phyloP scores from a whole-genome alignment of 2,888 invertebrate genomes.

The Pristionchus japonicus region DNA sequence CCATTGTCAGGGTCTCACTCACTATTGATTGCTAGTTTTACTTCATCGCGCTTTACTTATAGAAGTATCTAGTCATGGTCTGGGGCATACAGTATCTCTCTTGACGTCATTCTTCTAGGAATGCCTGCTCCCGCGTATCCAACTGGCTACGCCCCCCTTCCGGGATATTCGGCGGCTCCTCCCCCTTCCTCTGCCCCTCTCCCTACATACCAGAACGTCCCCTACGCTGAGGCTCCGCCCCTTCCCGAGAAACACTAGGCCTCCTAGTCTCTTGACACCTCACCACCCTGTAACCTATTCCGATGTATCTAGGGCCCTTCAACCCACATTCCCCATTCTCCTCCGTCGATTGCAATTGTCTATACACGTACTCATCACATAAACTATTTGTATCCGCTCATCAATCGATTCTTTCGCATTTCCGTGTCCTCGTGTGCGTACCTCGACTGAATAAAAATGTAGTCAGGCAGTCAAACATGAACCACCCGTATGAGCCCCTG shows the following conservation, averaged over 20 bases:
- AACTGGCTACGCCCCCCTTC: slow-evolving; percentile 5
- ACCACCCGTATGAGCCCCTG: too few species aligned
- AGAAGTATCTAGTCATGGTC: background rate
- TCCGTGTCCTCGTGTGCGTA: background rate
- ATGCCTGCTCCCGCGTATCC: slow-evolving; percentile 48
- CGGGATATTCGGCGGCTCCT: background rate
- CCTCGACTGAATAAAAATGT: background rate
- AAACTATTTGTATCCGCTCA: background rate
- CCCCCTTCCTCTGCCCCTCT: slow-evolving; percentile 43
- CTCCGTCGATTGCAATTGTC: background rate
- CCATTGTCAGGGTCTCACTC: too few species aligned
- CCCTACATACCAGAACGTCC: background rate
- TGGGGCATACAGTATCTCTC: background rate
- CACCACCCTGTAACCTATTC: too few species aligned
- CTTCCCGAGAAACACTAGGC: slow-evolving; percentile 55
- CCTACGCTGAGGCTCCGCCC: slow-evolving; percentile 54
- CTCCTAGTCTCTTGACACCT: background rate
- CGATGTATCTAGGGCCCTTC: too few species aligned
- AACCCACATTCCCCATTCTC: background rate
- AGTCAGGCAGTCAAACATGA: background rate
- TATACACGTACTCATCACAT: background rate
- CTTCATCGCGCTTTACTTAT: too few species aligned
- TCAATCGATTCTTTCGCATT: background rate
- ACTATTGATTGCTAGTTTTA: too few species aligned
- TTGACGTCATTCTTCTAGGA: slow-evolving; percentile 13